A percentile compares a stretch with the other conserved stretches of the same genome.
These are phyloP conservation scores for Blastomussa wellsi DNA, from an alignment of 92 coral and sea anemone species.

Conservation along the genomic window DNA sequence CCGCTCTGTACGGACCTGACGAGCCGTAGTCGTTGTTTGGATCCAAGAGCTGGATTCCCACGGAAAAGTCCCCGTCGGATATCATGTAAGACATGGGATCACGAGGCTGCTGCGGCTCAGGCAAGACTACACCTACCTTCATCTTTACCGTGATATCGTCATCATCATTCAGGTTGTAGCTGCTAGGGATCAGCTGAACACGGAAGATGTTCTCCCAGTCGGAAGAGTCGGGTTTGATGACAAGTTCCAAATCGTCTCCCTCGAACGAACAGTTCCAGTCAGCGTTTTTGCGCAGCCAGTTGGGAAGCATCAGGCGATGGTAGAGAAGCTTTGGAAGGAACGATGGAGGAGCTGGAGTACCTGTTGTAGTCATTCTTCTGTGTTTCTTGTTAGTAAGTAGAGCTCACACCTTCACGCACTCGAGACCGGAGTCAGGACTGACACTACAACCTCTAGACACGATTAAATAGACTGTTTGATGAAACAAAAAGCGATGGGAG, in stretches of 20 bases:
- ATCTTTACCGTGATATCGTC: constrained; percentile 63
- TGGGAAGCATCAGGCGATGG: constrained; percentile 66
- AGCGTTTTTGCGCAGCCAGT: constrained; percentile 50
- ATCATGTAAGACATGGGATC: constrained; percentile 69
- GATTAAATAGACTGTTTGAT: too few relatives aligned
- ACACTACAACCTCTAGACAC: too few relatives aligned
- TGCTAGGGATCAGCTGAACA: constrained; percentile 33
- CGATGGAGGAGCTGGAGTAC: background rate
- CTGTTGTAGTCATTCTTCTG: background rate
- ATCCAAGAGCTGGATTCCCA: constrained; percentile 65
- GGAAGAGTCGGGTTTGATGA: constrained; percentile 36
- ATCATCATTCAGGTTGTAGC: too few relatives aligned
- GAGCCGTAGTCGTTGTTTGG: constrained; percentile 54
- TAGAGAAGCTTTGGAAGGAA: constrained; percentile 10
- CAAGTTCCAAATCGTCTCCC: constrained; percentile 41
- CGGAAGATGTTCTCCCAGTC: constrained; percentile 64
- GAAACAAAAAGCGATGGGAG: too few relatives aligned
- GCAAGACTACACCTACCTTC: constrained; percentile 55
- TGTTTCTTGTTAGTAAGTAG: background rate
- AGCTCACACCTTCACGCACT: too few relatives aligned
- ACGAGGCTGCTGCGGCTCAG: constrained; percentile 57
- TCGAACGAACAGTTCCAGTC: constrained; percentile 11
- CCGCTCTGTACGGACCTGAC: constrained; percentile 59
- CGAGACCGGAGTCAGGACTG: too few relatives aligned
- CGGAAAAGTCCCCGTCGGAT: constrained; percentile 47